These are phyloP conservation scores for Myotis brandtii DNA, from an alignment of 2,113 vertebrate species.

Conservation along the genomic window DNA sequence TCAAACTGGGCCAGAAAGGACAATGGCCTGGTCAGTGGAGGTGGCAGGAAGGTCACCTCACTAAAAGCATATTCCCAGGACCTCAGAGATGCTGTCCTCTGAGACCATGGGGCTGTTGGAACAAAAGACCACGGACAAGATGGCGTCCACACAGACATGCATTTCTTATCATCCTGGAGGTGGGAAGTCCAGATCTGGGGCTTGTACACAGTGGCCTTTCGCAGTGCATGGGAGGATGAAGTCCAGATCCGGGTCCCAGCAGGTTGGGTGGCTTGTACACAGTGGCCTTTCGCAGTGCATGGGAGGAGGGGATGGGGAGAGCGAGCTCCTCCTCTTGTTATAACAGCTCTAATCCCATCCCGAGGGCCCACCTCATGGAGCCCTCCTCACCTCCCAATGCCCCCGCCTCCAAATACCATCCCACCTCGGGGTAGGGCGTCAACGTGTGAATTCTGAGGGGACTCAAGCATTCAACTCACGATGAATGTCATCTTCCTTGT, in stretches of 20 bases:
- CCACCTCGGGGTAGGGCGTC: accelerated
- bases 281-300: not conserved
- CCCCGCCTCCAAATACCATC: not conserved
- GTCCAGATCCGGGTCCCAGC: not conserved
- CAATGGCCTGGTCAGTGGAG: no score
- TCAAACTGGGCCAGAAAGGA: no score
- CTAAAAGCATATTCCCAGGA: no score
- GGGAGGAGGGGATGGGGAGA: not conserved
- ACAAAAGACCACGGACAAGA: no score
- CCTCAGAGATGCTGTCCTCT: no score
- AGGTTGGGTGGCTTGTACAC: not conserved
- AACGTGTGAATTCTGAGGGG: not conserved
- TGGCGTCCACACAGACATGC: not conserved
- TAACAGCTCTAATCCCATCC: not conserved
- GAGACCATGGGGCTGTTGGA: no score
- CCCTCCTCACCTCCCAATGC: not conserved
- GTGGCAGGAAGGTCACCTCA: no score
- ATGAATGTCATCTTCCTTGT: not conserved
- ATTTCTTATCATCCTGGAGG: not conserved
- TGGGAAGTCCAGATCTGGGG: not conserved
- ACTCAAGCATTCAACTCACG: not conserved
- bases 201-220: not conserved
- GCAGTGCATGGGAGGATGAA: not conserved
- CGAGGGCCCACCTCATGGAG: not conserved
- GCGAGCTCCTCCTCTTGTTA: not conserved